Evolutionary conservation across 2,888 invertebrate genomes (phyloP), one percentile per base, ranked within the genome.

Genomic region (Parnassius mnemosyne): DNA sequence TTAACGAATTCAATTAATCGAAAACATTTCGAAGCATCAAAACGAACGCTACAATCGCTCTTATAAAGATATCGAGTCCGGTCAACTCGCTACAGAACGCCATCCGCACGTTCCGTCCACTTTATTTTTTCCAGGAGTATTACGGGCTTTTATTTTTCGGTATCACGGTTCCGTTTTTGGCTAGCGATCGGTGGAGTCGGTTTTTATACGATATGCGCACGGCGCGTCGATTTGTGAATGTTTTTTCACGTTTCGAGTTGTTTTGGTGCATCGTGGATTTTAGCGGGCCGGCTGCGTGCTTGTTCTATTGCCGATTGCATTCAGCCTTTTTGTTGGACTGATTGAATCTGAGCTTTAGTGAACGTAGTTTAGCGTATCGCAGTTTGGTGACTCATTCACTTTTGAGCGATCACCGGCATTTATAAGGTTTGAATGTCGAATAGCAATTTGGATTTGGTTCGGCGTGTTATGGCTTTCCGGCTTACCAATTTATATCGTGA

Each of bases 81-180:
- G 69, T 76, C 74, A 79, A 74, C 75, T 75, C 73, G 73, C 75
- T 68, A 65, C 71, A 76, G 68, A 69, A 67, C 73, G 71, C 71
- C 69, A 70, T 69, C 71, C 75, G 70, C 71, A 76, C 78, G 74
- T 69, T 73, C 75, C 76, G 76, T 80, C 65, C 82, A 79, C 80
- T 89, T 84, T 87, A 86, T 89, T 90, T 89, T 87, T 85, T 84
- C 84, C 80, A 41, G 78, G 77, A 72, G 87, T 80, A 88, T 88
- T 87, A 85, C 79, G 70, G 81, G 78, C 85, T 86, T 90, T 89
- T 91, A 90, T 89, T 91, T 91, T 86, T 91, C 83, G 91, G 91
- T 91, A 90, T 90, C 89, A 87, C 89, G 80, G 89, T 84, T 84
- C 87, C 90, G 89, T 84, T 89, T 89, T 89, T 89, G 89, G 90